Evolutionary conservation across 2,113 vertebrate species (phyloP).

Genomic region (Nycticryphes semicollaris): DNA sequence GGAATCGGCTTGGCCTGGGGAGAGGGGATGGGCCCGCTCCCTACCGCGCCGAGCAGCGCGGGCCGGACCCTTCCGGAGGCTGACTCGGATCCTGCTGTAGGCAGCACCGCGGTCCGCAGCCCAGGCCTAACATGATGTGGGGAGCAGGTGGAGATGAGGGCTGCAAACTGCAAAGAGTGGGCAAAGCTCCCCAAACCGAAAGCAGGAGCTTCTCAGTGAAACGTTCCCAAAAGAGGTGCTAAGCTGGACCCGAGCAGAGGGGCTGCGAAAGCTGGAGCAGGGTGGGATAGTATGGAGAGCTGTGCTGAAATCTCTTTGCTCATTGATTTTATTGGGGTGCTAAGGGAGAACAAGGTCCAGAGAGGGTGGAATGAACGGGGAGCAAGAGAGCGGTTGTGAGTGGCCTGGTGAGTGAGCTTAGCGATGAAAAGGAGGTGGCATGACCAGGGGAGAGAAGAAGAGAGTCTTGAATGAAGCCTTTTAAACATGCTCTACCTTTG

Average conservation of each 20-base stretch:
- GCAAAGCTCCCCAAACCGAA: rapidly evolving
- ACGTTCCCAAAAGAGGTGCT: rapidly evolving
- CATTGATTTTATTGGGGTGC: rapidly evolving
- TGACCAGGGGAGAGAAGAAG: neutral
- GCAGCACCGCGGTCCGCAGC: neutral
- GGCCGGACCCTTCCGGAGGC: neutral
- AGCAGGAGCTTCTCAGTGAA: rapidly evolving
- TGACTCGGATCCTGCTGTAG: neutral
- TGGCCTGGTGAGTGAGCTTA: neutral
- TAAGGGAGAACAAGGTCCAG: neutral
- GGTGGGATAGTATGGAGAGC: rapidly evolving
- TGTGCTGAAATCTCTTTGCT: neutral
- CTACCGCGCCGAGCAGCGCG: neutral
- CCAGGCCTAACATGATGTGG: neutral
- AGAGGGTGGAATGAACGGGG: neutral
- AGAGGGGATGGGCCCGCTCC: neutral
- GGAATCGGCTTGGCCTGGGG: neutral
- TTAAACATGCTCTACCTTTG: neutral
- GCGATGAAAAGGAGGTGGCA: rapidly evolving
- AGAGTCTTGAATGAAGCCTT: neutral
- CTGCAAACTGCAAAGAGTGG: too few relatives aligned
- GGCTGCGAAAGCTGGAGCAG: neutral
- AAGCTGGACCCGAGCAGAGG: rapidly evolving
- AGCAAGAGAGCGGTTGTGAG: neutral
- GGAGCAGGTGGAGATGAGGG: too few relatives aligned